A percentile compares a stretch with the other conserved stretches of the same genome.
phyloP scores from a whole-genome alignment of 2,113 vertebrate genomes.

The Sialia sialis region DNA sequence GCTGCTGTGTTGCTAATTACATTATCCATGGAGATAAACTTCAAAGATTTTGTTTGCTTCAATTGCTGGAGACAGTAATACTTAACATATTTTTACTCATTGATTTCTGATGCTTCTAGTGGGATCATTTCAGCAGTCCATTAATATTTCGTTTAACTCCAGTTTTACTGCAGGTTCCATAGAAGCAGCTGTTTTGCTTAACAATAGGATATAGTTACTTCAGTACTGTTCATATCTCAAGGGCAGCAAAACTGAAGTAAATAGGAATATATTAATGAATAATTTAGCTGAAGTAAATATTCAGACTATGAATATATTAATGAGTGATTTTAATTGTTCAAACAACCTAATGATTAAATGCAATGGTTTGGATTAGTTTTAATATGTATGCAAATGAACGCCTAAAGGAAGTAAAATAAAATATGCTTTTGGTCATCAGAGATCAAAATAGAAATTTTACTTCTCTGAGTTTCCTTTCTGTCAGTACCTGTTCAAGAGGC shows the following conservation, averaged over 20 bases:
- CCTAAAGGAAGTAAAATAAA: neutral
- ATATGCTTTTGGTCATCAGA: neutral
- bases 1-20: constrained; percentile 20
- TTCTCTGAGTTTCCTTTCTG: neutral
- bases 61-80: neutral
- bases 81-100: neutral
- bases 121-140: neutral
- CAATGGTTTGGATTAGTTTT: neutral
- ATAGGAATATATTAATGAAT: constrained; percentile 1
- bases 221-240: neutral
- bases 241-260: neutral
- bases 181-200: neutral
- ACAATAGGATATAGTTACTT: neutral
- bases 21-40: constrained; percentile 2
- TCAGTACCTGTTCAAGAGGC: neutral
- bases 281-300: neutral
- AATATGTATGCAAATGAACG: neutral
- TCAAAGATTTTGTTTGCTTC: constrained; percentile 9
- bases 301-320: neutral
- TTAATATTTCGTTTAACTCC: neutral
- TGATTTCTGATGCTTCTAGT: neutral
- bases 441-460: neutral
- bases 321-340: neutral
- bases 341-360: neutral
- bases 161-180: neutral